Base-by-base conservation (phyloP, 2,113 vertebrate genomes). In the Excalfactoria chinensis region DNA sequence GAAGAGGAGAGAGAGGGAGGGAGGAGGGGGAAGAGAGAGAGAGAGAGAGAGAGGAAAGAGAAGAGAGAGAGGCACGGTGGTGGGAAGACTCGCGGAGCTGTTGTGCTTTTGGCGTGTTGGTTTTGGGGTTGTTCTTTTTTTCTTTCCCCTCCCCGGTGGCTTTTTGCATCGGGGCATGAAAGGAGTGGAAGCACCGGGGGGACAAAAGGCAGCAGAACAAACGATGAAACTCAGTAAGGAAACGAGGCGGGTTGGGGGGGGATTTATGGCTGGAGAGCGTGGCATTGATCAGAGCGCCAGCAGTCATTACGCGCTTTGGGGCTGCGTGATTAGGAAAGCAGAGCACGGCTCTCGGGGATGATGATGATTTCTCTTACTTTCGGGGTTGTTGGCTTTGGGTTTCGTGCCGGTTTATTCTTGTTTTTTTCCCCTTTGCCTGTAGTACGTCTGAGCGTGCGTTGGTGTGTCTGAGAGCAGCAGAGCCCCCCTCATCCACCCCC, bases 191-290 rank as follows among this genome's bases (percentile, higher is more conserved):
- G 90, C 86, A 91, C 93, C 86, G 46, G 95, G 93, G 95, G 95
- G 92, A 96, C 90, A 95, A 95, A 95, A 95, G 95, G 94, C 93
- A 90, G 88, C 90, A 85, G 96, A 97, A 96, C 96, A 96, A 93
- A 96, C 93, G 95, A 97, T 96, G 97, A 97, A 96, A 97, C 97
- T 97, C 94, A 97, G 97, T 97, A 97, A 96, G 97, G 94, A 96
- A 95, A 93, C 96, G 88, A 95, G 96, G 91, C 93, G 95, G 95
- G 94, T 96, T 93, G 80, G 79, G 96, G 90, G 80, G 79, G 96
- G 90, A 97, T 97, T 94, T 95, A 94, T 81, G 60, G 96, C 96
- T 96, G 68, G 64, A 63, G 94, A 96, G 56, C 23, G 41, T 90
- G 83, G 95, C 95, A 96, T 96, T 96, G 97, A 96, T 96, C 92